Evolutionary conservation across 2,113 vertebrate genomes (phyloP).

Genomic region (Sebastes fasciatus): DNA sequence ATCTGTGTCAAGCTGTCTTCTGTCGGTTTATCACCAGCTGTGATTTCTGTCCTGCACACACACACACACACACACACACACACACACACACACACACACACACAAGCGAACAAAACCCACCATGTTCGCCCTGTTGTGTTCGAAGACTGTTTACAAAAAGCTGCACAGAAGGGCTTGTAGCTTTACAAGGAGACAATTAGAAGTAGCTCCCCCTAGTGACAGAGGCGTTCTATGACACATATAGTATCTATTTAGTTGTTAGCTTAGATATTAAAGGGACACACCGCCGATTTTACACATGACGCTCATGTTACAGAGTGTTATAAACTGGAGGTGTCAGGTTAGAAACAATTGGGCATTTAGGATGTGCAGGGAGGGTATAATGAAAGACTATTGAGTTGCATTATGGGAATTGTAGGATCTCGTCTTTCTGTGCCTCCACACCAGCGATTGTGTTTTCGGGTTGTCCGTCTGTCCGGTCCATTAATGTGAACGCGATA

Average conservation of each 20-base stretch:
- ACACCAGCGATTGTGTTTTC: too few relatives aligned
- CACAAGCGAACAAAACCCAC: constrained; percentile 30
- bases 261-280: neutral
- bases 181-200: constrained; percentile 16
- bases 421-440: too few relatives aligned
- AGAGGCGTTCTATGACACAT: neutral
- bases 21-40: constrained; percentile 19
- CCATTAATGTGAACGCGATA: too few relatives aligned
- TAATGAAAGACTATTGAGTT: neutral
- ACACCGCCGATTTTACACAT: neutral
- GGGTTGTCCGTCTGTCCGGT: too few relatives aligned
- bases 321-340: neutral
- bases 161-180: constrained; percentile 7
- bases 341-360: neutral
- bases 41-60: constrained; percentile 3
- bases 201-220: constrained; percentile 29
- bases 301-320: neutral
- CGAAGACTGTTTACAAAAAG: constrained; percentile 39
- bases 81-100: neutral
- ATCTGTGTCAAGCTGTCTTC: constrained; percentile 50
- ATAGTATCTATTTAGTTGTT: too few relatives aligned
- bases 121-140: constrained; percentile 29
- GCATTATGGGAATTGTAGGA: neutral
- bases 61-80: constrained; percentile 11
- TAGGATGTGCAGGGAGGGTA: neutral